Conservation (phyloP, 2,888 invertebrate species). For the Meliscaeva auricollis region DNA sequence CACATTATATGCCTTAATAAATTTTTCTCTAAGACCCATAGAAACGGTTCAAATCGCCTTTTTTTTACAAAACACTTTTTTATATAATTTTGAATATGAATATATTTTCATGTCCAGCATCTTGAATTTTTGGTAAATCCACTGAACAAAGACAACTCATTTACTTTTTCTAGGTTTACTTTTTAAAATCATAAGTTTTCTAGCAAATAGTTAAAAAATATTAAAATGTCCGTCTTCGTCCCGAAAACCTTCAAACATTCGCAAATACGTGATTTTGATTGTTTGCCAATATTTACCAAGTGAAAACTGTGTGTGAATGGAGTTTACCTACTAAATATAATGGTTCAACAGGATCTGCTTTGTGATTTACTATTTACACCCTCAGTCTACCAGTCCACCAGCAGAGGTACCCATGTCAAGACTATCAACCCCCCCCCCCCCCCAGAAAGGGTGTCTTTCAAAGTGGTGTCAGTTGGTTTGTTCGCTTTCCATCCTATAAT, state of each 20-base stretch:
- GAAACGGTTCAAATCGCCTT: too few relatives aligned
- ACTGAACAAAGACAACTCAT: too few relatives aligned
- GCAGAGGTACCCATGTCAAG: not conserved
- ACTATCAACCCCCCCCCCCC: not conserved
- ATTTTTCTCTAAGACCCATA: too few relatives aligned
- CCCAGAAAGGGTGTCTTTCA: constrained; percentile 42
- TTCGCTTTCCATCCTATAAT: constrained; percentile 57
- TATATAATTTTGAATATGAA: too few relatives aligned
- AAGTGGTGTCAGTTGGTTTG: constrained; percentile 60
- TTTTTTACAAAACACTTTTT: too few relatives aligned
- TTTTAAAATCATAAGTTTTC: too few relatives aligned
- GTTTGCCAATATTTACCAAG: constrained; percentile 37
- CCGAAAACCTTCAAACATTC: not conserved
- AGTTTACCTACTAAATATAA: constrained; percentile 53
- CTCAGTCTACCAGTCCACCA: not conserved
- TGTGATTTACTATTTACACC: constrained; percentile 64
- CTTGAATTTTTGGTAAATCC: too few relatives aligned
- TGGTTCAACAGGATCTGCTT: constrained; percentile 67
- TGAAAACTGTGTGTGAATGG: constrained; percentile 56
- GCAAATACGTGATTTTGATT: not conserved
- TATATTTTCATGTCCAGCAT: too few relatives aligned
- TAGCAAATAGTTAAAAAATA: too few relatives aligned
- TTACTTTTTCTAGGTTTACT: too few relatives aligned
- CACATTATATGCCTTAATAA: too few relatives aligned
- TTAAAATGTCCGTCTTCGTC: too few relatives aligned